Base-by-base conservation (phyloP, 2,113 vertebrate species). In the Phrynosoma blainvillii region DNA sequence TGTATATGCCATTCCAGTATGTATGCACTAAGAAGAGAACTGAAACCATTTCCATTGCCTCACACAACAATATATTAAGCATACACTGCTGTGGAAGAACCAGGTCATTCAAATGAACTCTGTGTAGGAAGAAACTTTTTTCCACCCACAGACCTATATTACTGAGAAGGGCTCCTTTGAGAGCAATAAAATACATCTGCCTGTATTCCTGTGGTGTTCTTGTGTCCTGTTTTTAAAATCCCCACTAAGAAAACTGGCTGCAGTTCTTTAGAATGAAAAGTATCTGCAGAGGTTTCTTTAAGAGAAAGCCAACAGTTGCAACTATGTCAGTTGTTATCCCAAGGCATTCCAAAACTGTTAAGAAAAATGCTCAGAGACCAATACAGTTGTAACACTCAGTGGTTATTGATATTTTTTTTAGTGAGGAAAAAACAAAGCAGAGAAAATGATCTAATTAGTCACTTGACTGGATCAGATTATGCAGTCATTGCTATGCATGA, bases 221-320 rank as follows among this genome's bases (percentile, higher is more conserved):
- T 91, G 36, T 88, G 91, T 91, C 52, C 89, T 92, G 90, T 88
- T 91, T 92, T 74, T 52, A 91, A 93, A 95, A 82, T 71, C 85
- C 89, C n/a, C 87, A 87, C 89, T 79, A 85, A 1, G 21, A 88
- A 84, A 90, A 85, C 87, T 78, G 88, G 80, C 90, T 86, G 89
- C 73, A 91, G 0, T 85, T 80, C 84, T 84, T 93, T 82, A 89
- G 87, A 78, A 91, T 70, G 1, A 84, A 79, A 5, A 93, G 77
- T 80, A 91, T 89, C 92, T 90, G 88, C 85, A 86, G 73, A 5
- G 27, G 80, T 89, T 52, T 32, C 20, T 81, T 16, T 71, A 88
- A 88, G 0, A 2, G 68, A 2, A 74, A 66, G 91, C 74, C 76
- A 88, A 87, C 32, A 3, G 76, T 80, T 92, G 89, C 2, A 92